Base-by-base conservation (phyloP, 2,797 vertebrate species). In the Eulemur mongoz region DNA sequence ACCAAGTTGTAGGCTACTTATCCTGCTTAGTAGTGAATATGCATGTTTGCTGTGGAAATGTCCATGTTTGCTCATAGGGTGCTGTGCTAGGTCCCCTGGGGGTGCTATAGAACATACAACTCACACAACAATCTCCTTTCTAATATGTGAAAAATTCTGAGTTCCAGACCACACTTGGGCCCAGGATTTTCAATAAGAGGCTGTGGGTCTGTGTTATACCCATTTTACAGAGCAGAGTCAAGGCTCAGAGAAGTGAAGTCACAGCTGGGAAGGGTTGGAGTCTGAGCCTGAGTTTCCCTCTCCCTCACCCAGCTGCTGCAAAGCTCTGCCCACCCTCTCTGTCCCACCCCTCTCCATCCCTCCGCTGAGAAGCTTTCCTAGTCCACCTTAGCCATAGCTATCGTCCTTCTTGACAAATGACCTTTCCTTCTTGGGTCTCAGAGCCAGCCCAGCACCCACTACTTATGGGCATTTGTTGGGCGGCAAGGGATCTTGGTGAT, bases 101-200 rank as follows among this genome's bases (percentile, higher is more conserved):
- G 52, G 22, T 72, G 27, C 32, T 10, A 0, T 14, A 1, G 40
- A 27, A 40, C 30, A n/a, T 11, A 25, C 25, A 48, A 11, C 8
- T 17, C 13, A 32, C 7, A 38, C 5, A 0, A 20, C 40, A 52
- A 73, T 27, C 43, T 57, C 76, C 61, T 87, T 84, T 52, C 30
- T 61, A 85, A 93, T 78, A 40, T n/a, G 30, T 50, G 27, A 45
- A 81, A 25, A 48, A 17, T 70, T 88, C n/a, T 72, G 50, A 81
- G 61, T 90, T 90, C 57, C 43, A 23, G 87, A 80, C 54, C 18
- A 18, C 30, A 17, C 22, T 35, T 63, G 65, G 38, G 11, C 23
- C 12, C n/a, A 17, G 85, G 84, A 40, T 92, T 52, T 83, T 32
- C 35, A 72, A 45, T 65, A 54, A 30, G 50, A 70, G 35, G 23